These are phyloP conservation scores for Lamellibrachia columna DNA, from an alignment of 2,888 invertebrate species.

Conservation along the genomic window DNA sequence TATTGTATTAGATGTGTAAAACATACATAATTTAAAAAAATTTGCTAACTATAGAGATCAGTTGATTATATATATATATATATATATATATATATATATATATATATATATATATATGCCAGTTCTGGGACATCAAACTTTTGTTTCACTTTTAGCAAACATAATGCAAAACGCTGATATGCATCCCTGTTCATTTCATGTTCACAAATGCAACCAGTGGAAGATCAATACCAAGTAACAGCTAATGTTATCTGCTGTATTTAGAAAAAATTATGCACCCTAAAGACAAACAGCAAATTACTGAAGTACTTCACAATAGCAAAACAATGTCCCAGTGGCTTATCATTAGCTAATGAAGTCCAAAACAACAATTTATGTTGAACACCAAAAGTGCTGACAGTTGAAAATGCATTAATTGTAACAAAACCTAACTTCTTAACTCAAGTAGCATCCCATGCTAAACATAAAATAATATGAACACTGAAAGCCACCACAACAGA, in stretches of 20 bases:
- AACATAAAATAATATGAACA: neutral
- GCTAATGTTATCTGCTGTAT: too few relatives aligned
- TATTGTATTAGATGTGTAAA: too few relatives aligned
- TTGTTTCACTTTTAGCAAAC: neutral
- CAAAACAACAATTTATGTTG: neutral
- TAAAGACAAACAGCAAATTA: too few relatives aligned
- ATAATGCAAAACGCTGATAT: neutral
- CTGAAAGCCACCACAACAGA: neutral
- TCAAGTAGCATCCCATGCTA: neutral
- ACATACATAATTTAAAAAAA: neutral
- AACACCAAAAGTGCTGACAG: neutral
- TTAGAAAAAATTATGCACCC: too few relatives aligned
- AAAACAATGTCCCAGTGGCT: neutral
- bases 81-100: neutral
- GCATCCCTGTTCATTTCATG: neutral
- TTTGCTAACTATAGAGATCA: conserved; percentile 3
- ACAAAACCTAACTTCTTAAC: neutral
- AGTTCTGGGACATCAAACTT: neutral
- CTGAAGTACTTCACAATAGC: too few relatives aligned
- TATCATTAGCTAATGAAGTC: neutral
- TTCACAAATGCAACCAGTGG: neutral
- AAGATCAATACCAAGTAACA: too few relatives aligned
- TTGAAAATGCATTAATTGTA: neutral
- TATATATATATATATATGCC: neutral
- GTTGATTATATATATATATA: neutral